Percentiles rank a stretch among this genome's conserved stretches.
These are phyloP conservation scores for Drosophila albomicans DNA, from an alignment of 1,140 invertebrate species.

Conservation along the genomic window DNA sequence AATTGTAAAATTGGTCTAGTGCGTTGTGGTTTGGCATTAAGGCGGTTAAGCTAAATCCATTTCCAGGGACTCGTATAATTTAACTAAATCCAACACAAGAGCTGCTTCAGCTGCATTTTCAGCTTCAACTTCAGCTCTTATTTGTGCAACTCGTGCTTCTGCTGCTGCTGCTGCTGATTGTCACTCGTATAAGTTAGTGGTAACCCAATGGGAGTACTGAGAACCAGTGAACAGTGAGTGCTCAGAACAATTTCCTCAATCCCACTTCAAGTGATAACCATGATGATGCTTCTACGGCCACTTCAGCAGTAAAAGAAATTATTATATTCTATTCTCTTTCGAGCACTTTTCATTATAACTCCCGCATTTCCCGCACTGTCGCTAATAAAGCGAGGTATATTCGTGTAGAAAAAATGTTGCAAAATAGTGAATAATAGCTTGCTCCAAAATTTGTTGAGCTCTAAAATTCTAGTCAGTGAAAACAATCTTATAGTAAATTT, in stretches of 20 bases:
- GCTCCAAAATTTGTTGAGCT: too few relatives aligned
- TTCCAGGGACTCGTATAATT: constrained; percentile 22
- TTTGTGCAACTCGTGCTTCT: background rate
- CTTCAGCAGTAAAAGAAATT: constrained; percentile 50
- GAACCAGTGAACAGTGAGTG: background rate
- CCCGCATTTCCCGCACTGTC: constrained; percentile 21
- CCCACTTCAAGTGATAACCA: constrained; percentile 21
- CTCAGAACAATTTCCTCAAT: constrained; percentile 17
- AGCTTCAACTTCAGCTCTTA: background rate
- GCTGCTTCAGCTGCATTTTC: background rate
- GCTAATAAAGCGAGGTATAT: background rate
- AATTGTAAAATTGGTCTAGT: background rate
- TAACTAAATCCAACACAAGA: constrained; percentile 20
- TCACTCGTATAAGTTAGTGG: constrained; percentile 11
- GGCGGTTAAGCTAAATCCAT: background rate
- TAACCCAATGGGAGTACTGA: background rate
- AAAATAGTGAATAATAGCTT: too few relatives aligned
- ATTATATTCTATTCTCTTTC: constrained; percentile 69
- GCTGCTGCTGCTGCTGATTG: background rate
- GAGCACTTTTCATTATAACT: constrained; percentile 61
- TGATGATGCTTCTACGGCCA: constrained; percentile 26
- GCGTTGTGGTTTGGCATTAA: constrained; percentile 13
- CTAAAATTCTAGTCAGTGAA: too few relatives aligned
- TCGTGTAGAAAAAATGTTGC: background rate
- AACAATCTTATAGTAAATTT: too few relatives aligned